Conservation (phyloP, 1,140 invertebrate genomes). For the Oppia nitens region DNA sequence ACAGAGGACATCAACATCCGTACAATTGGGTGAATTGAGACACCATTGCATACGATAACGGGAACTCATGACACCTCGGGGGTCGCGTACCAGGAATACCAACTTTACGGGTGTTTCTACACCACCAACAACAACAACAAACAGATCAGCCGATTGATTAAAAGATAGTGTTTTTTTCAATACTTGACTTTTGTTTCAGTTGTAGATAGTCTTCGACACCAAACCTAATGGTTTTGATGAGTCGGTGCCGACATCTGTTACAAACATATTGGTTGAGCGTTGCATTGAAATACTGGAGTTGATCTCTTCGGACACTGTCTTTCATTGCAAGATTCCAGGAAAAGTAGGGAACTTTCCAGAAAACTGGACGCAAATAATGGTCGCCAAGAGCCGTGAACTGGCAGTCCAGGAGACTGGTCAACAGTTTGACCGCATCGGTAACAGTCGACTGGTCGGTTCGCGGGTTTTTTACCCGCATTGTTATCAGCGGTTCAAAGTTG, state of each 20-base stretch:
- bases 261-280: constrained; percentile 1
- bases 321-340: not conserved
- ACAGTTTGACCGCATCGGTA: not conserved
- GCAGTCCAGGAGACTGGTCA: not conserved
- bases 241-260: not conserved
- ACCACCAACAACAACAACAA: not conserved
- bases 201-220: not conserved
- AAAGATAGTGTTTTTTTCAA: too few species aligned
- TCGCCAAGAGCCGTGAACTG: not conserved
- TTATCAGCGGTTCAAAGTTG: constrained; percentile 7
- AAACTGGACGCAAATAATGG: constrained; percentile 5
- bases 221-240: constrained; percentile 10
- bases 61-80: constrained; percentile 21
- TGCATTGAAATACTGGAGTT: constrained; percentile 5
- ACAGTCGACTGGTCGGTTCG: not conserved
- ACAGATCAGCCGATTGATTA: too few species aligned
- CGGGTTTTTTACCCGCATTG: not conserved
- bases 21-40: constrained; percentile 16
- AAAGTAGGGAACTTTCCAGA: constrained; percentile 10
- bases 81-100: constrained; percentile 20
- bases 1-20: constrained; percentile 12
- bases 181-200: not conserved
- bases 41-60: constrained; percentile 17
- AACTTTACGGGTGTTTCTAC: constrained; percentile 13
- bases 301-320: not conserved